Percentiles rank a stretch among this genome's conserved stretches.
These are phyloP conservation scores for Ispidina lecontei DNA, from an alignment of 2,797 vertebrate genomes.

Conservation along the genomic window DNA sequence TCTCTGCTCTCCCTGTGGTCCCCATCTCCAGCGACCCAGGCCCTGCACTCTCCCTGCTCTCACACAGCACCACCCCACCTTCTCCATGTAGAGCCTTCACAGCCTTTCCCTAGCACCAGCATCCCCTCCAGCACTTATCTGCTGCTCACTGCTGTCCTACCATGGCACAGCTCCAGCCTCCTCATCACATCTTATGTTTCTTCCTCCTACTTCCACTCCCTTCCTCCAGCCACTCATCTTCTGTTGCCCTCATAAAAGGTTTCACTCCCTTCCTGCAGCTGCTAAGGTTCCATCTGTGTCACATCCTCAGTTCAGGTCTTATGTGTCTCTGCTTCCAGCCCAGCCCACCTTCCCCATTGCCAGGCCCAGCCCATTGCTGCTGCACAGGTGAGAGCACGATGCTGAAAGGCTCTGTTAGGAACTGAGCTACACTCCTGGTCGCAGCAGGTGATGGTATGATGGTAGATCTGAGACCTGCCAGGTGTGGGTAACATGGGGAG, in stretches of 20 bases:
- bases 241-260: neutral
- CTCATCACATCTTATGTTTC: rapidly evolving
- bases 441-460: rapidly evolving
- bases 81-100: rapidly evolving
- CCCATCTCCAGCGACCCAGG: neutral
- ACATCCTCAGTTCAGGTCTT: neutral
- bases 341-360: neutral
- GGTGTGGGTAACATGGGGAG: neutral
- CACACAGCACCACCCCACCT: too few relatives aligned
- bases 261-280: neutral
- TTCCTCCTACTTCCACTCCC: neutral
- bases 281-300: neutral
- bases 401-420: neutral
- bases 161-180: neutral
- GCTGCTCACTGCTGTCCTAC: neutral
- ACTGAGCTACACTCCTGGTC: rapidly evolving
- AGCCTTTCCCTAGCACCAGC: neutral
- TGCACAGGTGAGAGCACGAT: rapidly evolving
- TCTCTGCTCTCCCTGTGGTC: neutral
- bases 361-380: neutral
- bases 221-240: neutral
- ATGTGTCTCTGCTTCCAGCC: neutral
- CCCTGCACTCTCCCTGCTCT: neutral
- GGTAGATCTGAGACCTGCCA: neutral
- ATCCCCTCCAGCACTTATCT: neutral